Conservation (phyloP, 2,888 invertebrate genomes). For the Drosophila engyochracea region DNA sequence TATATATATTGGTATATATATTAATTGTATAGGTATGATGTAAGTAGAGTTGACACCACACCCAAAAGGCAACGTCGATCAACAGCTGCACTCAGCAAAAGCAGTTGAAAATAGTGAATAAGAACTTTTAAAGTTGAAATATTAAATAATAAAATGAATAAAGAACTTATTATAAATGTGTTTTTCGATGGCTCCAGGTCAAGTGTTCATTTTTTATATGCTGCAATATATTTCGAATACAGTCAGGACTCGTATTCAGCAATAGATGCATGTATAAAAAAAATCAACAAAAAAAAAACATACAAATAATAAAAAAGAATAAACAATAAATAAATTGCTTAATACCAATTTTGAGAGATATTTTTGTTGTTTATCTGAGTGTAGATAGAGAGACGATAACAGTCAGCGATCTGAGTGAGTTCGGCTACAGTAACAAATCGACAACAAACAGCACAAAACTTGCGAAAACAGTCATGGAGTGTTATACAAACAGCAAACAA, state of each 20-base stretch:
- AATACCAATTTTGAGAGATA: not conserved
- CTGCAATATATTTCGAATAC: not conserved
- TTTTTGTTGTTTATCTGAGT: not conserved
- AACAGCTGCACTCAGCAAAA: conserved; percentile 42
- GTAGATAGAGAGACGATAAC: conserved; percentile 20
- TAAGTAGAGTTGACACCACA: conserved; percentile 52
- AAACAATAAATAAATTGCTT: not conserved
- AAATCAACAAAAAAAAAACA: no score
- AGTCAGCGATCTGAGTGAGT: not conserved
- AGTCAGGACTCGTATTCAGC: not conserved
- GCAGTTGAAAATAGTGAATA: not conserved
- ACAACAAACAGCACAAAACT: conserved; percentile 38
- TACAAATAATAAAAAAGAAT: not conserved
- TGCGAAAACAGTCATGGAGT: conserved; percentile 72
- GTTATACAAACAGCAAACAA: conserved; percentile 56
- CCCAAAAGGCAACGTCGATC: conserved; percentile 53
- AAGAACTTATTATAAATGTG: not conserved
- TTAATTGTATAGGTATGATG: conserved; percentile 30
- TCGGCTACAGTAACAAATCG: conserved; percentile 5
- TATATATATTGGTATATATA: not conserved
- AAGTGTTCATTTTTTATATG: not conserved
- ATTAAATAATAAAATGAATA: not conserved
- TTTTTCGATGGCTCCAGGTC: no score
- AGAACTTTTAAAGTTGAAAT: not conserved
- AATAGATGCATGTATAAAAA: no score